These are phyloP conservation scores for Lophura nycthemera DNA, from an alignment of 2,113 vertebrate species.

Conservation along the genomic window DNA sequence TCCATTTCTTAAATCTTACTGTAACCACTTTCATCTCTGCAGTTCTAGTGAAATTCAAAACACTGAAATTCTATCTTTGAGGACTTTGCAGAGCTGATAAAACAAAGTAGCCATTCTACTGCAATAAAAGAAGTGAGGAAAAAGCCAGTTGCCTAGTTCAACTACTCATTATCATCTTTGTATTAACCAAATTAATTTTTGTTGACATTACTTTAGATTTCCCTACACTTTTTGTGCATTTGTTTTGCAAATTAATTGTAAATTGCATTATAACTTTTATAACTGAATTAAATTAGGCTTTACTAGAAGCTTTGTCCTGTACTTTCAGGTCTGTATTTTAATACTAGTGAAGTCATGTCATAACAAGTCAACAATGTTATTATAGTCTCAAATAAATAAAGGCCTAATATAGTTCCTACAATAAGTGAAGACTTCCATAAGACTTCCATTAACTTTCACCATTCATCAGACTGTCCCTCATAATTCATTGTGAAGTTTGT, in stretches of 20 bases:
- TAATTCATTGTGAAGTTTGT: not conserved
- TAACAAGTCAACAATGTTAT: not conserved
- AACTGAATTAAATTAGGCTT: not conserved
- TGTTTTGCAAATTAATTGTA: not conserved
- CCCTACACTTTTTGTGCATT: not conserved
- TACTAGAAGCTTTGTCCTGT: not conserved
- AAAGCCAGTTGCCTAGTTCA: not conserved
- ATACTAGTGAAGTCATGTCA: not conserved
- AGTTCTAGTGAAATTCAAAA: not conserved
- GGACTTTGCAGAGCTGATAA: not conserved
- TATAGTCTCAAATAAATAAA: not conserved
- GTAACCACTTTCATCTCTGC: not conserved
- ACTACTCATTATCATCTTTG: not conserved
- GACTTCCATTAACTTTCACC: slow-evolving; percentile 3
- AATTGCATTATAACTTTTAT: not conserved
- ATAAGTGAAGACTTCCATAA: not conserved
- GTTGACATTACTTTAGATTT: not conserved
- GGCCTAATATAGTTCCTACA: not conserved
- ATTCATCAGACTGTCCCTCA: slow-evolving; percentile 10
- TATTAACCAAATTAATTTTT: not conserved
- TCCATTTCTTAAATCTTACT: not conserved
- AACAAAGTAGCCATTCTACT: not conserved
- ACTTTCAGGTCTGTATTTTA: not conserved
- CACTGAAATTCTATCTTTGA: not conserved
- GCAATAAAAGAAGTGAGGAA: not conserved